phyloP scores from a whole-genome alignment of 2,888 invertebrate genomes.

The Rugalucina vietnamica region DNA sequence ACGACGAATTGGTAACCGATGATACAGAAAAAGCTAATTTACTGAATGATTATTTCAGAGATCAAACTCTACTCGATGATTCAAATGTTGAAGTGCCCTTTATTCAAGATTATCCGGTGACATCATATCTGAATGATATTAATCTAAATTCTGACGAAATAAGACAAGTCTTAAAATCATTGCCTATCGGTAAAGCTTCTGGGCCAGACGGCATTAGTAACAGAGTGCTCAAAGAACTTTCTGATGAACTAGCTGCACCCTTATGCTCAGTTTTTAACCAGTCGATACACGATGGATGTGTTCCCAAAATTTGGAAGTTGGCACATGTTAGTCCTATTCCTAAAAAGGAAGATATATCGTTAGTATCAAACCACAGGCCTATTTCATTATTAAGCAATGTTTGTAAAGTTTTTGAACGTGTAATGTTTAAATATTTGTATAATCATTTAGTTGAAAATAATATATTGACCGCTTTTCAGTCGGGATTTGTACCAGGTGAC shows the following conservation, averaged over 20 bases:
- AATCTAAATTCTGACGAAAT: neutral
- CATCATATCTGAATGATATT: neutral
- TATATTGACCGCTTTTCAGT: neutral
- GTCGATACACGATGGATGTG: neutral
- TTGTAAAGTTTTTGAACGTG: neutral
- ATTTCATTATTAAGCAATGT: neutral
- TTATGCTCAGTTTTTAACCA: neutral
- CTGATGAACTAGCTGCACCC: neutral
- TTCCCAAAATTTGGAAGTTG: neutral
- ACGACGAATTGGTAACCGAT: neutral
- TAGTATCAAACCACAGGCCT: neutral
- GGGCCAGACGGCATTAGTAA: slow-evolving; percentile 8
- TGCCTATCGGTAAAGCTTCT: neutral
- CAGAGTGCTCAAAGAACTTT: neutral
- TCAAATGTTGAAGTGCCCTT: neutral
- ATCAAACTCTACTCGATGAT: neutral
- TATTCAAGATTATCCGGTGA: neutral
- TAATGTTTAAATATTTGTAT: neutral
- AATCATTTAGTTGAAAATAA: neutral
- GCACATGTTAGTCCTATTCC: neutral
- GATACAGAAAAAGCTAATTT: neutral
- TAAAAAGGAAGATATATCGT: neutral
- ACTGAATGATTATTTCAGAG: neutral
- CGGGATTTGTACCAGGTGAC: neutral
- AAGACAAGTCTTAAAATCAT: neutral